A percentile compares a stretch with the other conserved stretches of the same genome.
Conservation (phyloP, 2,888 invertebrate genomes). For the Sycophila texana region DNA sequence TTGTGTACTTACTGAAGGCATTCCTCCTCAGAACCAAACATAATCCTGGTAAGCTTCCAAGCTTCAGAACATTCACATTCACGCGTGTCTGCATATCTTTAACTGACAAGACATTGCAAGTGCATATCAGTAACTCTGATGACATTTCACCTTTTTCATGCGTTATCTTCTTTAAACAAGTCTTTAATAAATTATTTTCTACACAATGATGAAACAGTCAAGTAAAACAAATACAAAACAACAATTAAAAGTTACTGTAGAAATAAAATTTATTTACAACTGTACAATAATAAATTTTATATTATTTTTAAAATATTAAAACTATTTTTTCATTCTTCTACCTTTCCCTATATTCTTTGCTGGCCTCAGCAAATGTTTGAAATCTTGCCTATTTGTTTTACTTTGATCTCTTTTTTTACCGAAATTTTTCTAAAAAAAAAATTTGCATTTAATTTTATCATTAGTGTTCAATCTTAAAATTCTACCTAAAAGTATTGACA, state of each 20-base stretch:
- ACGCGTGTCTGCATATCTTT: slow-evolving; percentile 60
- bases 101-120: slow-evolving; percentile 58
- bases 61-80: slow-evolving; percentile 62
- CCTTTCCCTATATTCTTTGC: slow-evolving; percentile 72
- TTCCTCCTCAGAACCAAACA: slow-evolving; percentile 60
- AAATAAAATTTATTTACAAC: slow-evolving; percentile 59
- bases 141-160: slow-evolving; percentile 66
- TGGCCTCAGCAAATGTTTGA: slow-evolving; percentile 81
- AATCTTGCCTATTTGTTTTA: slow-evolving; percentile 79
- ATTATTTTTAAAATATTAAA: slow-evolving; percentile 5
- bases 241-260: slow-evolving; percentile 32
- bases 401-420: slow-evolving; percentile 59
- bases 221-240: slow-evolving; percentile 30
- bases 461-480: no score
- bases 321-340: slow-evolving; percentile 43
- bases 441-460: neutral
- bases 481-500: no score
- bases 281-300: slow-evolving; percentile 48
- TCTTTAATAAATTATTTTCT: slow-evolving; percentile 41
- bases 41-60: slow-evolving; percentile 62
- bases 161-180: slow-evolving; percentile 38
- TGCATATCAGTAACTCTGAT: slow-evolving; percentile 61
- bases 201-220: slow-evolving; percentile 27
- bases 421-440: slow-evolving; percentile 55
- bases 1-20: slow-evolving; percentile 66